Conservation (phyloP, 2,888 invertebrate species). For the Caenorhabditis plicata region DNA sequence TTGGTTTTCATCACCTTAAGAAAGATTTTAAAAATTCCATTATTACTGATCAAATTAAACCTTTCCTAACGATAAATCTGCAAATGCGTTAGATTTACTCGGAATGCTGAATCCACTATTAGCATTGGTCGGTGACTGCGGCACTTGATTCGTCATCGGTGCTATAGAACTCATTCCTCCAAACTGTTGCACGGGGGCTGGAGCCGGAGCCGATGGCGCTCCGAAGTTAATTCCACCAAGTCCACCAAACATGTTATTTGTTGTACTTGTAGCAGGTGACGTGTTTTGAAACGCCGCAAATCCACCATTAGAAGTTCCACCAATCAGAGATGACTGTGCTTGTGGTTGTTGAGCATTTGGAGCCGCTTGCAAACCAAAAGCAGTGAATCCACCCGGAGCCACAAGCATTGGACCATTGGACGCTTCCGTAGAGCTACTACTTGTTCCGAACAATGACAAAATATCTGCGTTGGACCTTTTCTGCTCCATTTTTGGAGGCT, state of each 20-base stretch:
- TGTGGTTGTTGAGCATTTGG: constrained; percentile 5
- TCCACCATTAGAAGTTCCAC: constrained; percentile 1
- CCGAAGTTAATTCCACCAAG: constrained; percentile 25
- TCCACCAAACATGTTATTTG: constrained; percentile 23
- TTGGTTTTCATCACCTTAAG: constrained; percentile 32
- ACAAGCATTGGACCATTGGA: constrained; percentile 33
- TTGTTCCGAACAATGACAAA: constrained; percentile 42
- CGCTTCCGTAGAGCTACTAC: constrained; percentile 8
- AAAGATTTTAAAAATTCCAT: background rate
- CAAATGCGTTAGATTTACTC: constrained; percentile 39
- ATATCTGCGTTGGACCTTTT: constrained; percentile 49
- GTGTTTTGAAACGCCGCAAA: constrained; percentile 1
- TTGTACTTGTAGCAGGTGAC: background rate
- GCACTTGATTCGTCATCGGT: constrained; percentile 1
- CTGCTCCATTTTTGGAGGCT: constrained; percentile 7
- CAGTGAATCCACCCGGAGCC: constrained; percentile 44
- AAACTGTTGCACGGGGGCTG: constrained; percentile 1
- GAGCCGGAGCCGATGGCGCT: constrained; percentile 1
- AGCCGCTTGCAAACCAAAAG: constrained; percentile 38
- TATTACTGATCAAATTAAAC: constrained; percentile 6
- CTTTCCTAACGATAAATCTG: constrained; percentile 42
- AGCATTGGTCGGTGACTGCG: constrained; percentile 18
- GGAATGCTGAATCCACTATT: constrained; percentile 29
- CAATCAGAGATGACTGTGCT: background rate
- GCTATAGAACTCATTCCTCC: background rate